A percentile compares a stretch with the other conserved stretches of the same genome.
Conservation (phyloP, 2,888 invertebrate genomes). For the Polyommatus iphigenia region DNA sequence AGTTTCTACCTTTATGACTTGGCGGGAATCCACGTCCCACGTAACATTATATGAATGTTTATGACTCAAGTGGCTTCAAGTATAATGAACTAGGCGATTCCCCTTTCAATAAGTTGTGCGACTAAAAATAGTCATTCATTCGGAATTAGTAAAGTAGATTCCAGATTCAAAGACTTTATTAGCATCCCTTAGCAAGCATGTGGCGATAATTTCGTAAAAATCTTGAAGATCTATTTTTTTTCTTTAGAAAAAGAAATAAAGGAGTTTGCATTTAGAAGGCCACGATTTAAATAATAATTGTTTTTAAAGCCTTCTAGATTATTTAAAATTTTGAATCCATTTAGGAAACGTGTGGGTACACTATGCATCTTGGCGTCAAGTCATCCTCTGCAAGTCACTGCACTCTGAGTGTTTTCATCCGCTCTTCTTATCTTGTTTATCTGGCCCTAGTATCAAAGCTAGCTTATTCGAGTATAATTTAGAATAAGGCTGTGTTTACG, state of each 20-base stretch:
- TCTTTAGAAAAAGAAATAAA: no score
- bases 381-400: not conserved
- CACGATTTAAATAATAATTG: not conserved
- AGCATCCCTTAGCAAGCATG: not conserved
- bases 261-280: no score
- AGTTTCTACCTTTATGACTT: slow-evolving; percentile 30
- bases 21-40: slow-evolving; percentile 24
- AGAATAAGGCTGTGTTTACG: slow-evolving; percentile 33
- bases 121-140: slow-evolving; percentile 1
- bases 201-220: not conserved
- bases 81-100: not conserved
- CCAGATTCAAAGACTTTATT: no score
- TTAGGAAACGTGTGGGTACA: not conserved
- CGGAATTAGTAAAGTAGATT: not conserved
- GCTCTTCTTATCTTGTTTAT: not conserved
- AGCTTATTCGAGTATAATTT: not conserved
- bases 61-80: not conserved
- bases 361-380: not conserved
- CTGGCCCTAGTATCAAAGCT: slow-evolving; percentile 19
- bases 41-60: slow-evolving; percentile 24
- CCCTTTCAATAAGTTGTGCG: not conserved
- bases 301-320: not conserved
- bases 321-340: not conserved
- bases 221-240: not conserved
- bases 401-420: not conserved